Conservation (phyloP, 2,888 invertebrate genomes). For the Lasius fuliginosus region DNA sequence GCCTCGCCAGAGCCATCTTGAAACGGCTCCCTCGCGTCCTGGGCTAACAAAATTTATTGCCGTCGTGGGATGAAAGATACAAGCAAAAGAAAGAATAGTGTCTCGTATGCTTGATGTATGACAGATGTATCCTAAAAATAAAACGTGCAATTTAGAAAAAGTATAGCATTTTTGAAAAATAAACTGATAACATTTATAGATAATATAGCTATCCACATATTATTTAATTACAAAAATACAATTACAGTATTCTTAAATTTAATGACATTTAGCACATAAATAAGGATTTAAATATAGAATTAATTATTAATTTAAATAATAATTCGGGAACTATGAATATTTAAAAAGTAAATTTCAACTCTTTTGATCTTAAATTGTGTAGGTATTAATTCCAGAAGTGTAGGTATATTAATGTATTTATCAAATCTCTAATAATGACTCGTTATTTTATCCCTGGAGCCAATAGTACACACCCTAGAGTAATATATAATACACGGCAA, state of each 20-base stretch:
- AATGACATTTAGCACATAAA: not conserved
- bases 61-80: not conserved
- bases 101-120: not conserved
- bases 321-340: not conserved
- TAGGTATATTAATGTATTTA: not conserved
- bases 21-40: not conserved
- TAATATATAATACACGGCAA: constrained; percentile 27
- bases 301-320: not conserved
- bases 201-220: not conserved
- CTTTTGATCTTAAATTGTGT: not conserved
- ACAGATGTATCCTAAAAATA: not conserved
- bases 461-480: constrained; percentile 3
- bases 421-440: constrained; percentile 20
- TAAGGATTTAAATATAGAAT: not conserved
- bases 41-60: not conserved
- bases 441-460: not conserved
- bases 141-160: not conserved
- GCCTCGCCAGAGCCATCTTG: not conserved
- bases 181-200: not conserved
- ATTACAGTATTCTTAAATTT: not conserved
- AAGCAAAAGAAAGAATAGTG: not conserved
- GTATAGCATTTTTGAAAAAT: not conserved
- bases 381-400: not conserved
- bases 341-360: not conserved
- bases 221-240: not conserved